Conservation (phyloP, 2,113 vertebrate species). For the Phylloscopus whistleri region DNA sequence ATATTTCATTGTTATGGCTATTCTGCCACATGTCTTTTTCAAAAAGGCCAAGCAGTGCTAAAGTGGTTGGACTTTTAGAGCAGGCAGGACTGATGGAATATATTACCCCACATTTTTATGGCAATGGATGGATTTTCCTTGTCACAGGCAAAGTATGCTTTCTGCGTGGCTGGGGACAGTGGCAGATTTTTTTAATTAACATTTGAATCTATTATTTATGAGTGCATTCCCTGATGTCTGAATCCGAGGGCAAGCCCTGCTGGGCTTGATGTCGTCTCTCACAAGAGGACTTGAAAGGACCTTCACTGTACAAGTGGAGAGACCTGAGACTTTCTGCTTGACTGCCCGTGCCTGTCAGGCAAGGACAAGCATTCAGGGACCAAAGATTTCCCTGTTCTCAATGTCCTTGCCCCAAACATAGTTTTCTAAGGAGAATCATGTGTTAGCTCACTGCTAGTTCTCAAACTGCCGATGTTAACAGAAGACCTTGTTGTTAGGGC, state of each 20-base stretch:
- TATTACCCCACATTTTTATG: not conserved
- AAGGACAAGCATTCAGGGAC: not conserved
- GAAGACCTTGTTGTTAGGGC: not conserved
- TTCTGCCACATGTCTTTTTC: not conserved
- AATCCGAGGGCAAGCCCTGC: not conserved
- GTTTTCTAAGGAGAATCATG: not conserved
- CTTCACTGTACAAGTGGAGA: not conserved
- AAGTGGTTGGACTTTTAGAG: not conserved
- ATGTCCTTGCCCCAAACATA: not conserved
- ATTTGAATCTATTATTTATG: conserved; percentile 44
- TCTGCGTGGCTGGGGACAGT: not conserved
- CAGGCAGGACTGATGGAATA: not conserved
- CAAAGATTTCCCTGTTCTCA: not conserved
- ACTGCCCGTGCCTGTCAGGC: not conserved
- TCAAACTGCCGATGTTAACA: not conserved
- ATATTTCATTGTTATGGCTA: not conserved
- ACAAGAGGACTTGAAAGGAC: not conserved
- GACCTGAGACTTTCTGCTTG: not conserved
- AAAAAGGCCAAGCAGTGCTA: not conserved
- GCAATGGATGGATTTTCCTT: not conserved
- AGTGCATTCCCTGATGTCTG: conserved; percentile 1
- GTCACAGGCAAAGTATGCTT: not conserved
- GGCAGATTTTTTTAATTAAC: conserved; percentile 38
- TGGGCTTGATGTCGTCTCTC: not conserved
- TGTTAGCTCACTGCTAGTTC: not conserved